These are phyloP conservation scores for Homarus gammarus DNA, from an alignment of 2,888 invertebrate species.

Conservation along the genomic window DNA sequence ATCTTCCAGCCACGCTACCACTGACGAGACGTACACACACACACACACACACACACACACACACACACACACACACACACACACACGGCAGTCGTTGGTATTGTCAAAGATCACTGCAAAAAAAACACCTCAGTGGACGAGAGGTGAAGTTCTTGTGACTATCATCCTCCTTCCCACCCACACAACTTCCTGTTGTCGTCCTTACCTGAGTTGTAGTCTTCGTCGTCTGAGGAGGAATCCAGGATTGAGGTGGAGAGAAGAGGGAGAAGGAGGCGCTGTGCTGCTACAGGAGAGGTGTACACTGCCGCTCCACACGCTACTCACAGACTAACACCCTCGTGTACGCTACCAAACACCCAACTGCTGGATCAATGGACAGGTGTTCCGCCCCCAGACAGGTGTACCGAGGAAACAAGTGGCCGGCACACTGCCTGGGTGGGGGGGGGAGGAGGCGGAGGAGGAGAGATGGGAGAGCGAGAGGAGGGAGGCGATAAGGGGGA, in stretches of 20 bases:
- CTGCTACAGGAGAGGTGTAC: neutral
- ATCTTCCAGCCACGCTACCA: too few species aligned
- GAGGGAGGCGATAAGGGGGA: too few species aligned
- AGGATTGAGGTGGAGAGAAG: neutral
- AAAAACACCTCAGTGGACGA: too few species aligned
- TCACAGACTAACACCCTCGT: neutral
- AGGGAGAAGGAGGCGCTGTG: neutral
- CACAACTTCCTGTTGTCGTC: neutral
- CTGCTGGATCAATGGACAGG: constrained; percentile 11
- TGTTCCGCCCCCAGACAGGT: constrained; percentile 5
- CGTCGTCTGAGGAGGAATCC: constrained; percentile 25
- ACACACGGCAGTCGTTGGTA: too few species aligned
- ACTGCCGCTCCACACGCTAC: neutral
- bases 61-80: too few species aligned
- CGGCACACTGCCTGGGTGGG: neutral
- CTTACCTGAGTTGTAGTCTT: constrained; percentile 21
- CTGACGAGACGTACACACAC: too few species aligned
- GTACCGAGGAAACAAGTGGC: neutral
- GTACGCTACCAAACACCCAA: neutral
- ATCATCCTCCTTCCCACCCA: neutral
- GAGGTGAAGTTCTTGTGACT: too few species aligned
- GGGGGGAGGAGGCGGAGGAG: neutral
- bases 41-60: too few species aligned
- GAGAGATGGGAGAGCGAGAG: too few species aligned
- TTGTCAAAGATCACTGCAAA: too few species aligned